These are phyloP conservation scores for Semnornis frantzii DNA, from an alignment of 2,113 vertebrate genomes.

Conservation along the genomic window DNA sequence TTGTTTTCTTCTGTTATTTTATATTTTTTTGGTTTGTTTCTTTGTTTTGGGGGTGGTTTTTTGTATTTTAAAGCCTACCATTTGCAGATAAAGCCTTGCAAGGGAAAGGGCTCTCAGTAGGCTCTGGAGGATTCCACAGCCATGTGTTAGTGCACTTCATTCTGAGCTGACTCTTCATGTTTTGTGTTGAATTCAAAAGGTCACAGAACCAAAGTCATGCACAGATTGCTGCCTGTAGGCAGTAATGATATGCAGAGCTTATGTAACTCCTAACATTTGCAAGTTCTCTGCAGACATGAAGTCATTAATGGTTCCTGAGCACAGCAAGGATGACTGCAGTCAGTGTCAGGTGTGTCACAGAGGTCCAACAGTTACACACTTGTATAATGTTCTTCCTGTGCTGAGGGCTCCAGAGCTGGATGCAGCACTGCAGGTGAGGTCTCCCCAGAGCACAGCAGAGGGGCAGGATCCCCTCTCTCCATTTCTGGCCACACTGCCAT, in stretches of 20 bases:
- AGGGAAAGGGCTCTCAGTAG: neutral
- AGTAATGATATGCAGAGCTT: slow-evolving; percentile 22
- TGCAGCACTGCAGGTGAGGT: no score
- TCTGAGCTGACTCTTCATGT: slow-evolving; percentile 21
- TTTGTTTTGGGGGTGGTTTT: neutral
- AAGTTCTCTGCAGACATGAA: neutral
- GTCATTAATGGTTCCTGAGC: slow-evolving; percentile 4
- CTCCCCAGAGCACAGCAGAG: no score
- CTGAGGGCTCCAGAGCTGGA: no score
- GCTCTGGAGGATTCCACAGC: neutral
- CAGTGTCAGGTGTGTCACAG: neutral
- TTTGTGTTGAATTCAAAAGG: neutral
- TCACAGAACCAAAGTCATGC: neutral
- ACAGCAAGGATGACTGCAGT: neutral
- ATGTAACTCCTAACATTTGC: slow-evolving; percentile 5
- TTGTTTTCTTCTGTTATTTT: neutral
- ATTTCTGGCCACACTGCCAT: no score
- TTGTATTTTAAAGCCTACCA: neutral
- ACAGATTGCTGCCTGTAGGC: slow-evolving; percentile 14
- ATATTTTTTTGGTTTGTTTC: neutral
- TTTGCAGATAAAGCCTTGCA: neutral
- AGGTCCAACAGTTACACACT: neutral
- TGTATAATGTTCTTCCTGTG: neutral
- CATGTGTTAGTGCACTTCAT: neutral
- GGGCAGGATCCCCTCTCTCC: no score